phyloP scores from a whole-genome alignment of 2,797 vertebrate species.

The Corythornis leucogaster region DNA sequence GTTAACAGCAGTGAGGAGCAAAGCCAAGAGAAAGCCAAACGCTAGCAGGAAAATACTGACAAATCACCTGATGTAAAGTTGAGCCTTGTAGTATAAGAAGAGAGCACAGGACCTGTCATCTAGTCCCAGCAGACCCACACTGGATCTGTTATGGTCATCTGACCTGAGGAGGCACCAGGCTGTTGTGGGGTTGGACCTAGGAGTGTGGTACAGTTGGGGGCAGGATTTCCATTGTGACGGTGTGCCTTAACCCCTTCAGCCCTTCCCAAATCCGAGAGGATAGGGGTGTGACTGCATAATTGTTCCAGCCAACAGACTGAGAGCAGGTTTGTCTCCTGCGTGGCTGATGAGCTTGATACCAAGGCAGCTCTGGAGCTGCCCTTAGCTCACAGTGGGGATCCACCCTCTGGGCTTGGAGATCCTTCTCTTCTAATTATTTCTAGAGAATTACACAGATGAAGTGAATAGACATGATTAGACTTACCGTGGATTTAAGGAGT shows the following conservation, averaged over 20 bases:
- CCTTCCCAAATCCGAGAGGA: background rate
- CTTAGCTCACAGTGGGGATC: background rate
- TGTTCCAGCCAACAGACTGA: background rate
- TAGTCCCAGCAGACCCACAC: background rate
- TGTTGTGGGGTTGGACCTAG: background rate
- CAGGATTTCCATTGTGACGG: background rate
- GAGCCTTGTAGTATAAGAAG: background rate
- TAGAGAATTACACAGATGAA: slow-evolving; percentile 39
- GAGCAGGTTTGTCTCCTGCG: background rate
- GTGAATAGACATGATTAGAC: background rate
- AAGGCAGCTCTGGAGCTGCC: slow-evolving; percentile 4
- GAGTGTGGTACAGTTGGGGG: background rate
- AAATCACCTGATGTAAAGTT: slow-evolving; percentile 5
- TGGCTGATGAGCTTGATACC: background rate
- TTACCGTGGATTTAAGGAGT: background rate
- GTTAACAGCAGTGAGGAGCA: slow-evolving; percentile 46
- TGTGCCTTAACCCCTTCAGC: background rate
- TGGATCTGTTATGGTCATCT: background rate
- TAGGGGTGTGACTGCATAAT: background rate
- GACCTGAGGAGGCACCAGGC: background rate
- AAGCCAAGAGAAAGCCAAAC: slow-evolving; percentile 69
- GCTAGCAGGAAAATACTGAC: slow-evolving; percentile 46
- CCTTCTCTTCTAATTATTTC: slow-evolving; percentile 57
- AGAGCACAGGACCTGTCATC: background rate
- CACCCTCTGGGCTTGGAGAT: slow-evolving; percentile 16